A percentile compares a stretch with the other conserved stretches of the same genome.
Conservation (phyloP, 2,113 vertebrate species). For the Mustela lutreola region DNA sequence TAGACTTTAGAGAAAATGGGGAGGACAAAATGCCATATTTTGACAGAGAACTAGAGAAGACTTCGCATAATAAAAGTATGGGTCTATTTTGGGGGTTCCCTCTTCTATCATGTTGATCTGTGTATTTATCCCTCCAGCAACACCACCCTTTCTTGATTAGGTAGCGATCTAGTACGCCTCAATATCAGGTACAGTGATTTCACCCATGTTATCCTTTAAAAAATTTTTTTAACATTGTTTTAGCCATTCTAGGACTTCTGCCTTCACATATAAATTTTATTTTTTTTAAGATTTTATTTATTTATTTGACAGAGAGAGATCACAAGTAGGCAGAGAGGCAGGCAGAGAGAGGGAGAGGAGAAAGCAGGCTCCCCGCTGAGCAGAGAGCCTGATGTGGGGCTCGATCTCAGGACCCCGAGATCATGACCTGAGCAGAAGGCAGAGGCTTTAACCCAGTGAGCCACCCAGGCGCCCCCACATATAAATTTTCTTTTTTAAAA, state of each 20-base stretch:
- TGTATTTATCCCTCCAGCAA: not conserved
- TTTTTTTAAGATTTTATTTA: not conserved
- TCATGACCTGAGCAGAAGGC: too few species aligned
- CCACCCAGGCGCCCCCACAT: not conserved
- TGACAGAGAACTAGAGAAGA: slow-evolving; percentile 20
- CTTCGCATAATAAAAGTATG: not conserved
- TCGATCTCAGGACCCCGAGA: too few species aligned
- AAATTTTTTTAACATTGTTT: not conserved
- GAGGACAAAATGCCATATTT: slow-evolving; percentile 7
- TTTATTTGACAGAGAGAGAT: too few species aligned
- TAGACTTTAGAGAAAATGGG: not conserved
- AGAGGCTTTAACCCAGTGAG: too few species aligned
- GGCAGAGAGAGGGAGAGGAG: too few species aligned
- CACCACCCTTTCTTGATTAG: not conserved
- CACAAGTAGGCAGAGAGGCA: too few species aligned
- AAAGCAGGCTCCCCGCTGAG: too few species aligned
- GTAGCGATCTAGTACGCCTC: not conserved
- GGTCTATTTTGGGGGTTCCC: not conserved
- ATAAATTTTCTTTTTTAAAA: too few species aligned
- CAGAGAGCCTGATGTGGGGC: too few species aligned
- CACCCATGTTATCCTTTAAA: not conserved
- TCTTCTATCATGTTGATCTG: not conserved
- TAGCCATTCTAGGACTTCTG: not conserved
- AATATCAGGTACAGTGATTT: not conserved
- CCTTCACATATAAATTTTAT: not conserved